Evolutionary conservation across 2,888 invertebrate species (phyloP), one percentile per base, ranked within the genome.

Genomic region (Megaustenia siamemsis): DNA sequence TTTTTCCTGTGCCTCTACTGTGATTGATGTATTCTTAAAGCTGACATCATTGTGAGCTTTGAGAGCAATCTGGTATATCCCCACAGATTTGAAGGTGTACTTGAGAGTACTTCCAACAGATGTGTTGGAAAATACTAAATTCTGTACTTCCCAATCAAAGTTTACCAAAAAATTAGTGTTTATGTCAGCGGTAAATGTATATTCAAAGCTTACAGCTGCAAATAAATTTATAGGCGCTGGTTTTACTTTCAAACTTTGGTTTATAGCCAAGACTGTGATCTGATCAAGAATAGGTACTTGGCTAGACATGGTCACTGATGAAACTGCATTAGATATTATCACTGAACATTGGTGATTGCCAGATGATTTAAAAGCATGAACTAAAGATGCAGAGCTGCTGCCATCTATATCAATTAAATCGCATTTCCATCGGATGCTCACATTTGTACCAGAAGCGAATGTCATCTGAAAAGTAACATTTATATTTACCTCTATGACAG

Each of bases 251-350:
- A 85, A 82, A 4, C 86, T 85, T 24, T 82, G 85, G 0, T 85
- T 84, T 8, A 89, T 88, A 12, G 86, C 78, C 8, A 90, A 78
- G 40, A 83, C 82, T 24, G 82, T 73, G 21, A 90, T 87, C 15
- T 84, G 86, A 56, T 88, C 86, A 40, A 90, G 76, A 1, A 86
- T 85, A 63, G 78, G 35, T n/a, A 87, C 21, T 24, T 82, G 71
- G 28, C 82, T 71, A 28, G 83, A 78, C 38, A 66, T 71, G 4
- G 32, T 82, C 21, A 73, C 78, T 12, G 63, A 49, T 38, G 87
- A 84, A 1, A 90, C 75, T 66, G 81, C 81, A 82, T 90, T 90
- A 28, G 45, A 75, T 12, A 89, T 83, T 32, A 60, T 80, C 0
- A 87, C 86, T 35, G 53, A 63, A 10, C 89, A 79, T 18, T 68